A percentile compares a stretch with the other conserved stretches of the same genome.
Evolutionary conservation across 2,113 vertebrate species (phyloP).

Genomic region (Rhinoptilus africanus): DNA sequence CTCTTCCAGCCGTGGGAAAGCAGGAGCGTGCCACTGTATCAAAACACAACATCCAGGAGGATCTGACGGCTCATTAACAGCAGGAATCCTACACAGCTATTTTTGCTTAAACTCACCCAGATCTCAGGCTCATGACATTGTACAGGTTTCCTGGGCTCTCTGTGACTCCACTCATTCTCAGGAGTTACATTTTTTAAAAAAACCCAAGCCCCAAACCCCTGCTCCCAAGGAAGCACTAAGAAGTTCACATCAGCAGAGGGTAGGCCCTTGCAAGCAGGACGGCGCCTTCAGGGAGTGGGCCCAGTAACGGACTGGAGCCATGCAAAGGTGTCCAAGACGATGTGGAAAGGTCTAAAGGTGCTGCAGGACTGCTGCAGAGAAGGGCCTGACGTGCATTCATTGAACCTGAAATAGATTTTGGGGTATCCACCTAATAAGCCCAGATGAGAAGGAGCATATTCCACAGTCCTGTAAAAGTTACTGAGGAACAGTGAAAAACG

Average conservation of each 20-base stretch:
- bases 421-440: neutral
- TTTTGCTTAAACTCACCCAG: neutral
- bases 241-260: neutral
- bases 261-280: accelerated
- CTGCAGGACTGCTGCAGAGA: neutral
- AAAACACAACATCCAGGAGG: neutral
- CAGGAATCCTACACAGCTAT: neutral
- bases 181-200: neutral
- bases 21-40: accelerated
- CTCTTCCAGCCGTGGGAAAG: neutral
- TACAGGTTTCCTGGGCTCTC: neutral
- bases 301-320: accelerated
- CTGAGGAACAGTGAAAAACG: neutral
- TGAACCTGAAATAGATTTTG: neutral
- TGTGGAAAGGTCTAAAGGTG: neutral
- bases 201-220: neutral
- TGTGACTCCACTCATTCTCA: neutral
- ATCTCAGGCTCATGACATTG: neutral
- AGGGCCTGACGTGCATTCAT: neutral
- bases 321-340: neutral
- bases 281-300: neutral
- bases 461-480: neutral
- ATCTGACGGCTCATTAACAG: neutral
- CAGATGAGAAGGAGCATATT: neutral
- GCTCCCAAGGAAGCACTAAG: neutral